Conservation (phyloP, 2,888 invertebrate genomes). For the Ganaspis brasiliensis region DNA sequence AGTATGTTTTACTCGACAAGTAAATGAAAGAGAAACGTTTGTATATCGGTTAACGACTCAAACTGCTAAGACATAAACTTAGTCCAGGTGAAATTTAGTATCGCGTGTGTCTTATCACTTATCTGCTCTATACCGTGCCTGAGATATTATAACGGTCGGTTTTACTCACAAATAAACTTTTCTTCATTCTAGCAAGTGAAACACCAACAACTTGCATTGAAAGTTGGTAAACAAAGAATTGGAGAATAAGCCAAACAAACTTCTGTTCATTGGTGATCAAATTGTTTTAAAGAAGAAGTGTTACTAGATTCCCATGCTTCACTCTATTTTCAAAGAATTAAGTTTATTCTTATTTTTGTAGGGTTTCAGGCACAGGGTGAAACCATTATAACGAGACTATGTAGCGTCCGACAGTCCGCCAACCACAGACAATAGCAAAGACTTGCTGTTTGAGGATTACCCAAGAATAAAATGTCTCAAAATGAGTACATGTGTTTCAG, state of each 20-base stretch:
- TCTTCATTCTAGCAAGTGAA: slow-evolving; percentile 7
- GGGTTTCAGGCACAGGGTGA: too few species aligned
- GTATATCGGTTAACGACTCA: slow-evolving; percentile 31
- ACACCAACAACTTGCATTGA: slow-evolving; percentile 6
- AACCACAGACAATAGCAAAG: too few species aligned
- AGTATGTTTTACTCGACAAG: neutral
- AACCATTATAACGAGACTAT: too few species aligned
- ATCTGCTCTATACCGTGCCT: slow-evolving; percentile 38
- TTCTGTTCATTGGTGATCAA: neutral
- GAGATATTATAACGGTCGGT: slow-evolving; percentile 37
- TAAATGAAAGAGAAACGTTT: slow-evolving; percentile 1
- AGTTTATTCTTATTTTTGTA: too few species aligned
- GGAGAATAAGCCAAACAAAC: neutral
- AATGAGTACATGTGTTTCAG: too few species aligned
- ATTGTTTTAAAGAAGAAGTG: too few species aligned
- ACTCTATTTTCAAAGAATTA: too few species aligned
- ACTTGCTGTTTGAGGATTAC: too few species aligned
- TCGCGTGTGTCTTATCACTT: slow-evolving; percentile 39
- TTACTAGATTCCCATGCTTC: too few species aligned
- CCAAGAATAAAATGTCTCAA: too few species aligned
- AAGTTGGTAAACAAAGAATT: slow-evolving; percentile 25
- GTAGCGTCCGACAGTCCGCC: too few species aligned
- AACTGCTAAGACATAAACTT: slow-evolving; percentile 30
- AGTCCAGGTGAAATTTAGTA: slow-evolving; percentile 33
- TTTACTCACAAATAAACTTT: slow-evolving; percentile 22